Base-by-base conservation (phyloP, 2,888 invertebrate genomes). In the Callinectes sapidus region DNA sequence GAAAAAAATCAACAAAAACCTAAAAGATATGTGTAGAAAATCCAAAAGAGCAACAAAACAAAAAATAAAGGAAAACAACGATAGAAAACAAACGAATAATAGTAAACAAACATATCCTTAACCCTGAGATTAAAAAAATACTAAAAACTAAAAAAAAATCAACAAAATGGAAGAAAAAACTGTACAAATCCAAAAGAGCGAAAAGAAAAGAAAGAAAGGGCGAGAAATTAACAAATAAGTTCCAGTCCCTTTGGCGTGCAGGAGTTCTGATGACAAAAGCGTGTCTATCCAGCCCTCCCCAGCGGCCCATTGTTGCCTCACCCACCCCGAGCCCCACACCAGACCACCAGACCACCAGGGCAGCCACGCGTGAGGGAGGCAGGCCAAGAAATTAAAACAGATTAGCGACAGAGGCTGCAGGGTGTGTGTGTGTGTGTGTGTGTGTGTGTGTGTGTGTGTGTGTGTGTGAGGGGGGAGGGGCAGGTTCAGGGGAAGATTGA, bases 301-400 rank as follows among this genome's bases (percentile, higher is more conserved):
- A 32, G 18, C 14, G 18, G 81, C 81, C 81, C 32, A 35, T 81
- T 81, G 32, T 81, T 81, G 81, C 35, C 16, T 81, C 13, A 32
- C 81, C 32, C 16, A 32, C 16, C 81, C 81, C 35, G 18, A 77
- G n/a, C 35, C 35, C 14, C n/a, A n/a, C n/a, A n/a, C n/a, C n/a
- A n/a, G n/a, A n/a, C 32, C 81, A 16, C 35, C 81, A 35, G 81
- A 81, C 81, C 81, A 81, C 81, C 35, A 35, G 35, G 81, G 35
- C 35, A 81, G 81, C 13, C 10, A 35, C 28, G 81, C 35, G 81
- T 81, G 81, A 81, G 81, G 32, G 81, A 35, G 81, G 35, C 81
- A 32, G 35, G 16, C 81, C 35, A 81, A 35, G 81, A 81, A 81
- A 81, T 81, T 32, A 81, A 81, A 71, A 81, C 35, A 81, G 81